Evolutionary conservation across 2,113 vertebrate genomes (phyloP).

Genomic region (Mola mola): DNA sequence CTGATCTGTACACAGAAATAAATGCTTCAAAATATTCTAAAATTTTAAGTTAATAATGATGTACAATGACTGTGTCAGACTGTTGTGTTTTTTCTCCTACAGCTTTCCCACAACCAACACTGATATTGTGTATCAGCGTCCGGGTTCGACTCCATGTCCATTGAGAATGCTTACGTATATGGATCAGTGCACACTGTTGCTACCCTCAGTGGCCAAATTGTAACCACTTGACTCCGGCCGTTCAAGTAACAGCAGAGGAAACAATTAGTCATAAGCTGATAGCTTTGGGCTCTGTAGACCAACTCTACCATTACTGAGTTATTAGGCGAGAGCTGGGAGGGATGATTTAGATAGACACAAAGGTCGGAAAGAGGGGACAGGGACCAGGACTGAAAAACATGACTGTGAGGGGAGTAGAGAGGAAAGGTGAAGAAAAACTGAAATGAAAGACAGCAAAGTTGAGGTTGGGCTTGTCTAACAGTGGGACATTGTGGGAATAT

Average conservation of each 20-base stretch:
- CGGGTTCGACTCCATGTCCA: constrained; percentile 47
- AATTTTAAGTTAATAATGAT: neutral
- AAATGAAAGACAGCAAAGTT: constrained; percentile 1
- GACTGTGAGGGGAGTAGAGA: constrained; percentile 1
- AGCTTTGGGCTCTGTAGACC: constrained; percentile 60
- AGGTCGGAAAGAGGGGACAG: constrained; percentile 14
- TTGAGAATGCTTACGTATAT: constrained; percentile 63
- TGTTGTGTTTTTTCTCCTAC: constrained; percentile 10
- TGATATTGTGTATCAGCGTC: constrained; percentile 46
- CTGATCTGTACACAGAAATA: no score
- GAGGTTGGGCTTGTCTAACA: constrained; percentile 25
- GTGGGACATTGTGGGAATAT: constrained; percentile 41
- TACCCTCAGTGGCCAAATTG: constrained; percentile 67
- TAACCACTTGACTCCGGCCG: constrained; percentile 64
- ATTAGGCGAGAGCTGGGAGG: constrained; percentile 44
- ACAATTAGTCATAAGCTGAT: constrained; percentile 76
- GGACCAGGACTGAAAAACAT: constrained; percentile 20
- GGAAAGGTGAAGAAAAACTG: constrained; percentile 1
- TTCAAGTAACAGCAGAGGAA: constrained; percentile 67
- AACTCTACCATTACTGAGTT: constrained; percentile 66
- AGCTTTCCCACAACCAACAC: constrained; percentile 19
- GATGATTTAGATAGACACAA: constrained; percentile 29
- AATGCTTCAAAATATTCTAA: no score
- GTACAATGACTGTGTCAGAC: no score
- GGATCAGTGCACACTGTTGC: constrained; percentile 52